Evolutionary conservation across 2,797 vertebrate genomes (phyloP).

Genomic region (Schizopygopsis pylzovi): DNA sequence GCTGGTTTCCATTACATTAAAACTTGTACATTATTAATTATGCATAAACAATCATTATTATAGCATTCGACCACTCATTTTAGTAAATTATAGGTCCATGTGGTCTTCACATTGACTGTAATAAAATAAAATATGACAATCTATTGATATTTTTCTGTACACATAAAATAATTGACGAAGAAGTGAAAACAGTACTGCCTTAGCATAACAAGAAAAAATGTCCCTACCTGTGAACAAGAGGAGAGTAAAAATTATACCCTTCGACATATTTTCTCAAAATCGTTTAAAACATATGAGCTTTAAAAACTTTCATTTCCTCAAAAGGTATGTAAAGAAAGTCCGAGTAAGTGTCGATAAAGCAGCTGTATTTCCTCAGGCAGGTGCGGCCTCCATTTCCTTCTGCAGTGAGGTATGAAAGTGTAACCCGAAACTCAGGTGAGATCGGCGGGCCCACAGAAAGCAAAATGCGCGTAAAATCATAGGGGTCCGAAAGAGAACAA

Average conservation of each 20-base stretch:
- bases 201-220: neutral
- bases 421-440: constrained; percentile 62
- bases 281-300: constrained; percentile 8
- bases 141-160: neutral
- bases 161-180: neutral
- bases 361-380: constrained; percentile 61
- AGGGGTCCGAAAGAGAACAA: neutral
- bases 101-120: neutral
- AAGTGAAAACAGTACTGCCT: neutral
- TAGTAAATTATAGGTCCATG: neutral
- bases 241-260: constrained; percentile 65
- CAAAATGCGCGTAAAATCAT: neutral
- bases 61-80: neutral
- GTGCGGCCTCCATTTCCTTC: constrained; percentile 73
- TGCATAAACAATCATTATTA: neutral
- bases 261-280: constrained; percentile 66
- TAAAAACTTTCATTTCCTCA: neutral
- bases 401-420: constrained; percentile 20
- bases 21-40: neutral
- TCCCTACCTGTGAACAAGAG: constrained; percentile 77
- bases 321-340: neutral
- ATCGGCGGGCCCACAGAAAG: neutral
- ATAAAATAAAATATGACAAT: neutral
- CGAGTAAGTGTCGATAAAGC: neutral
- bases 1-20: neutral